These are phyloP conservation scores for Acrobasis repandana DNA, from an alignment of 2,888 invertebrate species.

Conservation along the genomic window DNA sequence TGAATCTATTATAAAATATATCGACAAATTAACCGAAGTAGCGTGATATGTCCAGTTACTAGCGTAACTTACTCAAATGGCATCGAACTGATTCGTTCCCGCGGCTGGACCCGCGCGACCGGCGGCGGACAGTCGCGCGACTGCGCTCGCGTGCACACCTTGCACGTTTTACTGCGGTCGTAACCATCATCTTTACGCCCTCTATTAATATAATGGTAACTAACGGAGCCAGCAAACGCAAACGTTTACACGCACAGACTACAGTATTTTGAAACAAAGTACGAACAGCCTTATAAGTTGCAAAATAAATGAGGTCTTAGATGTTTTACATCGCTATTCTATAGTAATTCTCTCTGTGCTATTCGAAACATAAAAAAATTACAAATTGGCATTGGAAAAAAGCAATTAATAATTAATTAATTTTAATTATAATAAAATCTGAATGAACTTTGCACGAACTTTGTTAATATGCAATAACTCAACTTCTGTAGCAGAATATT, in stretches of 20 bases:
- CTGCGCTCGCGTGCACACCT: neutral
- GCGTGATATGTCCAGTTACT: constrained; percentile 67
- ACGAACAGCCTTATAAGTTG: too few species aligned
- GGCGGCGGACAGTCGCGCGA: constrained; percentile 43
- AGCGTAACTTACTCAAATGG: constrained; percentile 51
- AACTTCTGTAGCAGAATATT: too few species aligned
- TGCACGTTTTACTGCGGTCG: neutral
- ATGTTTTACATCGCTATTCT: too few species aligned
- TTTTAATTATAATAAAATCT: too few species aligned
- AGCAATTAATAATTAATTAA: too few species aligned
- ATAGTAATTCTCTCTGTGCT: too few species aligned
- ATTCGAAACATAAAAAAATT: too few species aligned
- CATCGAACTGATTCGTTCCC: constrained; percentile 42
- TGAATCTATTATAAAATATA: constrained; percentile 40
- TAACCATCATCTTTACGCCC: constrained; percentile 1
- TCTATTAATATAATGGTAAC: constrained; percentile 9
- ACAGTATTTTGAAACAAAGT: neutral
- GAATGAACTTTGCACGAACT: too few species aligned
- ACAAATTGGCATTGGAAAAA: too few species aligned
- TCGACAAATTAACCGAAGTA: constrained; percentile 47
- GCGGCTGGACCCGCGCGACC: neutral
- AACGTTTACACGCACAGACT: constrained; percentile 2
- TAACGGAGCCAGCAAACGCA: neutral
- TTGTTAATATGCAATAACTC: too few species aligned
- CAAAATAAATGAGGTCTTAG: too few species aligned